Conservation (phyloP, 2,113 vertebrate genomes). For the Hiodon tergisus region DNA sequence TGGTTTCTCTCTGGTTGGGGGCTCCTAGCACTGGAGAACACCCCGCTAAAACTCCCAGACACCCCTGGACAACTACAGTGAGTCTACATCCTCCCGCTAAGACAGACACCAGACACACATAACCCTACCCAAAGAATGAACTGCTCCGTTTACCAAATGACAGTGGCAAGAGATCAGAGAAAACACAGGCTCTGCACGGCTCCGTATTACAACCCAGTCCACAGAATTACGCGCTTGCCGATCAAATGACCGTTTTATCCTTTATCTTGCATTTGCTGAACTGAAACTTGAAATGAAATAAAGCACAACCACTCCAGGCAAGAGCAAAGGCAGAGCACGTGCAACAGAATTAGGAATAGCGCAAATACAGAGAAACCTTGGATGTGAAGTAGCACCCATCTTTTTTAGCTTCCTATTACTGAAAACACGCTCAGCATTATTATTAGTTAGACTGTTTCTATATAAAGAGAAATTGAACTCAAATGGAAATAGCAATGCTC, state of each 20-base stretch:
- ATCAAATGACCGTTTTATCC: no score
- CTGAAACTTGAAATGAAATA: no score
- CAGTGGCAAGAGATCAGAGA: neutral
- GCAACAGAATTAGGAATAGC: neutral
- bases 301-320: no score
- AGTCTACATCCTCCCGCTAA: neutral
- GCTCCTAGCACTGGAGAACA: neutral
- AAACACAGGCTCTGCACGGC: neutral
- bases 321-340: no score
- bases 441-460: neutral
- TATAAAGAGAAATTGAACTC: neutral
- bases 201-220: neutral
- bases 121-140: neutral
- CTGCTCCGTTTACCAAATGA: neutral
- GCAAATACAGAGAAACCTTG: no score
- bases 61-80: neutral
- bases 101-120: neutral
- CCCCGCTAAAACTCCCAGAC: neutral
- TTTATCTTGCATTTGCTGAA: no score
- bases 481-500: slow-evolving; percentile 42
- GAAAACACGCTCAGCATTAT: neutral
- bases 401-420: no score
- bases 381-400: no score
- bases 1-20: no score
- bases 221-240: slow-evolving; percentile 1